Percentiles rank a stretch among this genome's conserved stretches.
Evolutionary conservation across 2,797 vertebrate species (phyloP).

Genomic region (Manis javanica): DNA sequence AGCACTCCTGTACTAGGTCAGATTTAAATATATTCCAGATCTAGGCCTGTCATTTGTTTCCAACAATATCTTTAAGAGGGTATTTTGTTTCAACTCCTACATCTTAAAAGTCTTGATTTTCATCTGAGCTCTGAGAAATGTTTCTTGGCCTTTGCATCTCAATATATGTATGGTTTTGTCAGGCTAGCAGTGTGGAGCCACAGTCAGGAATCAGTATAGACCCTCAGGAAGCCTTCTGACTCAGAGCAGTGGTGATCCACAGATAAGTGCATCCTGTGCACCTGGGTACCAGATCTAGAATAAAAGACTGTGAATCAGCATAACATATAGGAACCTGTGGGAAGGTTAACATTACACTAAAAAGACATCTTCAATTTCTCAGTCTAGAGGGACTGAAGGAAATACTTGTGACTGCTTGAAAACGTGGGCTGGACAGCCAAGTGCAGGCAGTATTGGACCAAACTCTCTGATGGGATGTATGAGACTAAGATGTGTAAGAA

Average conservation of each 20-base stretch:
- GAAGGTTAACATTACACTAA: neutral
- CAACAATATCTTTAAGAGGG: neutral
- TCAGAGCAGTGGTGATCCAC: neutral
- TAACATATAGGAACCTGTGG: neutral
- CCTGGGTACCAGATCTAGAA: neutral
- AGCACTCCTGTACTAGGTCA: neutral
- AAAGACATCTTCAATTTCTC: neutral
- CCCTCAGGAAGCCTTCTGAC: neutral
- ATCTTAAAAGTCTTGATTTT: slow-evolving; percentile 14
- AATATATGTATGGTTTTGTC: neutral
- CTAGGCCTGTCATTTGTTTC: neutral
- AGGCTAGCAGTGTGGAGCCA: neutral
- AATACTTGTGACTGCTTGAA: neutral
- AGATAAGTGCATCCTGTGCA: neutral
- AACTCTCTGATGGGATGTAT: neutral
- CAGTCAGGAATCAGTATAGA: neutral
- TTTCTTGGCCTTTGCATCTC: neutral
- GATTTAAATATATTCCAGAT: neutral
- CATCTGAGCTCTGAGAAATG: neutral
- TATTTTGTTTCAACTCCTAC: neutral
- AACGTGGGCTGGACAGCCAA: neutral
- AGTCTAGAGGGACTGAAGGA: neutral
- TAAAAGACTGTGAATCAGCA: neutral
- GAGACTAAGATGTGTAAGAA: neutral
- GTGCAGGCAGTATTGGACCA: neutral